Evolutionary conservation across 2,797 vertebrate genomes (phyloP), one percentile per base, ranked within the genome.

Genomic region (Eulemur albifrons): DNA sequence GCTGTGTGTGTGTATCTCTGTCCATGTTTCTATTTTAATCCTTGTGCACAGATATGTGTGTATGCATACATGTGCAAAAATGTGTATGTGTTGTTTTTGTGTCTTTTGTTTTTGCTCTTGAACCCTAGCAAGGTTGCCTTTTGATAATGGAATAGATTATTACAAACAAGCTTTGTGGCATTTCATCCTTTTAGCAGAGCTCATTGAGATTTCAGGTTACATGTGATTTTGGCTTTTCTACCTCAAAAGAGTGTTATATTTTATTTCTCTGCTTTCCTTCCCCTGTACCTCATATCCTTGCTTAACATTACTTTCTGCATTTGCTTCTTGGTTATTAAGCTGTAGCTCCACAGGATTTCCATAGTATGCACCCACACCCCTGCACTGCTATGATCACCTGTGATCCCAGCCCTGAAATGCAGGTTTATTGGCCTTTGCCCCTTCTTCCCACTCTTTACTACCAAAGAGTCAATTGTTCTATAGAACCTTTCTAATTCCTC

Each of bases 231-330:
- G 73, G 20, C 5, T 13, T 35, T 89, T 30, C 73, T 57, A 67
- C 30, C 30, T 75, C 35, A 57, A 92, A 83, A 52, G 25, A 35
- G 20, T 65, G 2, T 80, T 86, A 17, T 86, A 14, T 75, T 88
- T 93, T 70, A 57, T 88, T 88, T 95, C 32, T 93, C 45, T 93
- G 61, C 7, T 77, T 93, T 97, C 40, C 9, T 86, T 93, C 43
- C 25, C 89, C 12, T 90, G 12, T 50, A 38, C 57, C 75, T 72
- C 30, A 90, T 93, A 86, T 14, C 45, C 40, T 92, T 92, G 10
- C 79, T 89, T 86, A 10, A 88, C 23, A 93, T 13, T 94, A 48
- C 38, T 83, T 96, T 96, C 40, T 93, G 18, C 27, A 92, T 94
- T 94, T 93, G 50, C 72, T 95, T 87, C 32, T 93, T 92, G 38